Evolutionary conservation across 2,797 vertebrate genomes (phyloP).

Genomic region (Cephalopachus bancanus): DNA sequence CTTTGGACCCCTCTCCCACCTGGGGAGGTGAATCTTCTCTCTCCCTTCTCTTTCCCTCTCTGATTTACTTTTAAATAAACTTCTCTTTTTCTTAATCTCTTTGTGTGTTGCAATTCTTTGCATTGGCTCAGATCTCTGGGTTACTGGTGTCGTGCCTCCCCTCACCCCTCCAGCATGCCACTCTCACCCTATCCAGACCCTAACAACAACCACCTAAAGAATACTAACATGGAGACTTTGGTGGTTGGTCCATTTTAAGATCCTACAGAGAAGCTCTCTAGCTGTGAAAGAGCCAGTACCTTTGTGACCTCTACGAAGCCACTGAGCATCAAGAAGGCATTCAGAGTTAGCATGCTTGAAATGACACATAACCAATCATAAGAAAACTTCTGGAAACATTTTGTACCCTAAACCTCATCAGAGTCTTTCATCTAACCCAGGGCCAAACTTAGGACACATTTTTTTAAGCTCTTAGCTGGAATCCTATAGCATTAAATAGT

Average conservation of each 20-base stretch:
- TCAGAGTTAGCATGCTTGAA: not conserved
- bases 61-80: too few species aligned
- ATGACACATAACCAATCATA: not conserved
- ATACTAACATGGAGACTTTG: not conserved
- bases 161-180: too few species aligned
- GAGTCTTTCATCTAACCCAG: not conserved
- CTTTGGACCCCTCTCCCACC: too few species aligned
- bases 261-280: not conserved
- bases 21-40: too few species aligned
- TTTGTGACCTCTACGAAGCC: not conserved
- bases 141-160: too few species aligned
- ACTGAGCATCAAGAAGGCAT: not conserved
- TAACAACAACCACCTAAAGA: not conserved
- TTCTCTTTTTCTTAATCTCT: too few species aligned
- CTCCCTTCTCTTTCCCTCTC: too few species aligned
- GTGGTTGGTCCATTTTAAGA: not conserved
- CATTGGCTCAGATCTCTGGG: too few species aligned
- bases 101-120: too few species aligned
- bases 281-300: not conserved
- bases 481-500: not conserved
- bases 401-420: not conserved
- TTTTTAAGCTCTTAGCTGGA: constrained; percentile 1
- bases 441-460: not conserved
- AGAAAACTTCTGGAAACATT: not conserved
- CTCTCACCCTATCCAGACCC: too few species aligned